Percentiles rank a stretch among this genome's conserved stretches.
phyloP scores from a whole-genome alignment of 2,113 vertebrate species.

The Sinocyclocheilus anophthalmus region DNA sequence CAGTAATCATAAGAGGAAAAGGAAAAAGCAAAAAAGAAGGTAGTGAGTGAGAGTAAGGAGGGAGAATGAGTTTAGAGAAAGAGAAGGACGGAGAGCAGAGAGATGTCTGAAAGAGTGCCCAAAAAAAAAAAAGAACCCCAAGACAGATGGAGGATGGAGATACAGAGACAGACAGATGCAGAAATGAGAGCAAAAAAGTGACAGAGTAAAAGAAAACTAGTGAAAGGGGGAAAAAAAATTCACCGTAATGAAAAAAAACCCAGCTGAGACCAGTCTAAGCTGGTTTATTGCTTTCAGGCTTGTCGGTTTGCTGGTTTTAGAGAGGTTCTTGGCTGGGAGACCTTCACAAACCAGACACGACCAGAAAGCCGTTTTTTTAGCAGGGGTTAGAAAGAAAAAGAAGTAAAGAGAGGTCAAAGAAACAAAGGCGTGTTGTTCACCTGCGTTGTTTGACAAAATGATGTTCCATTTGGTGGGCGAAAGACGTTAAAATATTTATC shows the following conservation, averaged over 20 bases:
- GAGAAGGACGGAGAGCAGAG: conserved; percentile 13
- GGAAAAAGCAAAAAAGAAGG: not conserved
- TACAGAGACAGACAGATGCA: conserved; percentile 18
- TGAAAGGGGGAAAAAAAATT: not conserved
- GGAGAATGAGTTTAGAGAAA: not conserved
- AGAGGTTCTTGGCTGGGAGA: not conserved
- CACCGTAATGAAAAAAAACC: conserved; percentile 57
- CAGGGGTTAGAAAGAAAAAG: conserved; percentile 50
- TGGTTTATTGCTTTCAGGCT: not conserved
- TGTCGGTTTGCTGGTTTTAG: not conserved
- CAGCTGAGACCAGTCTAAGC: not conserved
- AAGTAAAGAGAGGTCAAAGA: not conserved
- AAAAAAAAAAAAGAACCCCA: not conserved
- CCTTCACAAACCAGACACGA: not conserved
- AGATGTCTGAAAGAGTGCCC: conserved; percentile 3
- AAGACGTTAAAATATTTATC: conserved; percentile 53
- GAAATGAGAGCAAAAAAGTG: conserved; percentile 38
- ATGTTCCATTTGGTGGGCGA: conserved; percentile 33
- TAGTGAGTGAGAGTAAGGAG: not conserved
- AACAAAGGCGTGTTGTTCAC: not conserved
- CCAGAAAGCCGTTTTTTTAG: conserved; percentile 20
- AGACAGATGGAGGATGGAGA: conserved; percentile 46
- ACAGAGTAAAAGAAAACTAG: conserved; percentile 54
- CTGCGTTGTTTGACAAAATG: conserved; percentile 27
- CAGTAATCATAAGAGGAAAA: conserved; percentile 42